Percentiles rank a stretch among this genome's conserved stretches.
phyloP scores from a whole-genome alignment of 1,140 invertebrate genomes.

The Scaptomyza pallida region DNA sequence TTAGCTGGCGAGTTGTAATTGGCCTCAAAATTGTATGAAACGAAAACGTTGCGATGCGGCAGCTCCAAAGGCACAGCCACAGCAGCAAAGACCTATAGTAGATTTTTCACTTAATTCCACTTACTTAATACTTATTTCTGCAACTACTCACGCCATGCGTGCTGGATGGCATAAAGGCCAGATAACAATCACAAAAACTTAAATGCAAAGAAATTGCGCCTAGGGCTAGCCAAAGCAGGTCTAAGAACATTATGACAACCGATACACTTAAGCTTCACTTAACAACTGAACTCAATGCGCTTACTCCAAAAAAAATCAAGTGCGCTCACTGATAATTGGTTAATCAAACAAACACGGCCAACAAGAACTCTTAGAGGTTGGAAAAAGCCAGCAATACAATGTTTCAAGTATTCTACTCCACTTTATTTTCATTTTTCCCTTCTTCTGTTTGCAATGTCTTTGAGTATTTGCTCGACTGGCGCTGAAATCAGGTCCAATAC shows the following conservation, averaged over 20 bases:
- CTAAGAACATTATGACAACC: slow-evolving; percentile 42
- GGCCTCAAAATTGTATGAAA: slow-evolving; percentile 91
- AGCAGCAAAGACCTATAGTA: slow-evolving; percentile 86
- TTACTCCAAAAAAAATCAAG: slow-evolving; percentile 30
- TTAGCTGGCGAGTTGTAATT: slow-evolving; percentile 86
- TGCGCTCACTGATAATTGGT: slow-evolving; percentile 25
- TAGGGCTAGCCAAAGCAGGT: slow-evolving; percentile 3
- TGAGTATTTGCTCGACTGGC: slow-evolving; percentile 58
- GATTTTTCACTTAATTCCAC: background rate
- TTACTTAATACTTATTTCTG: too few species aligned
- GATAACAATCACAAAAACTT: slow-evolving; percentile 10
- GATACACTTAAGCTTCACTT: slow-evolving; percentile 30
- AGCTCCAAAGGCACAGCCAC: slow-evolving; percentile 89
- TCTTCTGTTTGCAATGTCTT: slow-evolving; percentile 37
- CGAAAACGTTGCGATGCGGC: slow-evolving; percentile 88
- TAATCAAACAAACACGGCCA: slow-evolving; percentile 19
- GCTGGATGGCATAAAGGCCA: slow-evolving; percentile 62
- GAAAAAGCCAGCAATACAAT: slow-evolving; percentile 9
- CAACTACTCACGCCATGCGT: slow-evolving; percentile 70
- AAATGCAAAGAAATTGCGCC: slow-evolving; percentile 23
- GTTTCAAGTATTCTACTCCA: slow-evolving; percentile 22
- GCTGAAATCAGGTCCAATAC: slow-evolving; percentile 72
- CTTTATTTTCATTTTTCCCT: slow-evolving; percentile 60
- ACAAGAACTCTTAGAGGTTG: too few species aligned
- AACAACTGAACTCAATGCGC: slow-evolving; percentile 41